A percentile compares a stretch with the other conserved stretches of the same genome.
These are phyloP conservation scores for Myxocyprinus asiaticus DNA, from an alignment of 2,113 vertebrate species.

Conservation along the genomic window DNA sequence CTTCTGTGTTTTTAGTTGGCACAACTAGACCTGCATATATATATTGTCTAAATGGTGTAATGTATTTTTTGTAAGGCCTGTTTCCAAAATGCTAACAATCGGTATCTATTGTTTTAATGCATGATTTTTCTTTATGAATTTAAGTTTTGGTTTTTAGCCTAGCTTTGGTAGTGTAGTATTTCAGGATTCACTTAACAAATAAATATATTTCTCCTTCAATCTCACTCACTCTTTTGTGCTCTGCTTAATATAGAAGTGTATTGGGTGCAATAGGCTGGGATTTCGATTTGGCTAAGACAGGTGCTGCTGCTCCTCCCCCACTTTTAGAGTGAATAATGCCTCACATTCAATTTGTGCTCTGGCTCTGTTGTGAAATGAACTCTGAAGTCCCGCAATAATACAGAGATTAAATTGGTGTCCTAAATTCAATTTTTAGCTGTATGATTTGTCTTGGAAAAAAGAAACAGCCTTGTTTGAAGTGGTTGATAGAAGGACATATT, in stretches of 20 bases:
- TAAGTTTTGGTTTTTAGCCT: neutral
- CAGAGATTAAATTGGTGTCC: neutral
- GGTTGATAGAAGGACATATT: constrained; percentile 31
- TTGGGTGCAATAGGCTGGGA: neutral
- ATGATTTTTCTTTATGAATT: too few relatives aligned
- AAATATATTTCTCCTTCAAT: neutral
- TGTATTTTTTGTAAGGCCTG: too few relatives aligned
- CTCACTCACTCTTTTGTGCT: neutral
- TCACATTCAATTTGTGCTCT: constrained; percentile 30
- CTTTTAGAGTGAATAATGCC: constrained; percentile 27
- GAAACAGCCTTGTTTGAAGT: constrained; percentile 39
- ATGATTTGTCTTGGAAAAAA: constrained; percentile 10
- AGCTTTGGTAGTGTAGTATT: neutral
- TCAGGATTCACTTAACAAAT: neutral
- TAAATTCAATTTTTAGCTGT: constrained; percentile 20
- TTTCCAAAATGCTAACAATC: too few relatives aligned
- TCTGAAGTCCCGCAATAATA: constrained; percentile 8
- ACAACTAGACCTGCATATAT: too few relatives aligned
- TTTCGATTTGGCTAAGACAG: constrained; percentile 16
- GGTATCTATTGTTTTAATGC: too few relatives aligned
- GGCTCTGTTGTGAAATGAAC: constrained; percentile 24
- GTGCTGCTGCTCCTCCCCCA: constrained; percentile 11
- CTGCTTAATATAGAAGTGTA: constrained; percentile 14
- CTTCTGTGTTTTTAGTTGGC: too few relatives aligned
- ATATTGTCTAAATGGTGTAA: too few relatives aligned